Base-by-base conservation (phyloP, 2,888 invertebrate genomes). In the Drosophila anomelani region DNA sequence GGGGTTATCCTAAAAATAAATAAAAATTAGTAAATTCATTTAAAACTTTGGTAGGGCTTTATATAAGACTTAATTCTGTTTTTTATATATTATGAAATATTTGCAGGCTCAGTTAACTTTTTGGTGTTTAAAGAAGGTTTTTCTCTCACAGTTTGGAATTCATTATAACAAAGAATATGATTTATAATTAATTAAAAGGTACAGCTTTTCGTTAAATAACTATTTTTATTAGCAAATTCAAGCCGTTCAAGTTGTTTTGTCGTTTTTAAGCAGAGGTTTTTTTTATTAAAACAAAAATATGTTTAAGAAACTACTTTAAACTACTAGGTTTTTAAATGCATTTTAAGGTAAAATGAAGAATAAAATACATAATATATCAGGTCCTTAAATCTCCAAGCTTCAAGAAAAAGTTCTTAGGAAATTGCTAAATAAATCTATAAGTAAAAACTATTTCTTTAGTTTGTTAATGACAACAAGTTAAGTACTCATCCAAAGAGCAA, bases 61-160 rank as follows among this genome's bases (percentile, higher is more conserved):
- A 32, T 7, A 17, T 0, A 0, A 17, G 12, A 49, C 13, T 0
- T 32, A 1, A 13, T 13, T 49, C 17, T 1, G 17, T 4, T 0
- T n/a, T n/a, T 47, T 4, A 17, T 9, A 2, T 4, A 32, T 49
- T 17, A 7, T 0, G 0, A 13, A 47, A 17, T 23, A 6, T 4
- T 13, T 44, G 3, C 1, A 13, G 23, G 23, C 3, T 3, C 23
- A 23, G 3, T 4, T 23, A 23, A 23, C 23, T 23, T 23, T 23
- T 23, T 23, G 4, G 23, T 2, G 23, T 4, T 4, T 23, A 23
- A 23, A 23, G 0, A 23, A 3, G 3, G 4, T 23, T 4, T 23
- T 23, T 23, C 23, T 23, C 3, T 23, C 3, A 4, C 23, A 3
- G 23, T 23, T 23, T 23, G 2, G 3, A 23, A 23, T 4, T 3